phyloP scores from a whole-genome alignment of 2,797 vertebrate genomes.

The Mareca penelope region DNA sequence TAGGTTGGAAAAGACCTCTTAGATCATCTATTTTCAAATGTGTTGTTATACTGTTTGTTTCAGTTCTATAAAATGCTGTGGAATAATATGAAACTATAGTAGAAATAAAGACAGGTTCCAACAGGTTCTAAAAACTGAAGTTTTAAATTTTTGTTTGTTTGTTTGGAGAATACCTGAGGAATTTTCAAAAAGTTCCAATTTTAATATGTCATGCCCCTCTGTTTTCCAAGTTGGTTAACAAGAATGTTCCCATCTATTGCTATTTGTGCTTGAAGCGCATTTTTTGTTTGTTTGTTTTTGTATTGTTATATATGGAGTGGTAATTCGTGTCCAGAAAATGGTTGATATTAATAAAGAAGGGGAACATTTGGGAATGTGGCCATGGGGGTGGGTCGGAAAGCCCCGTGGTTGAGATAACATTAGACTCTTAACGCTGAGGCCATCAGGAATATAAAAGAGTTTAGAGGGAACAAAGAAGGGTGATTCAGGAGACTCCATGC shows the following conservation, averaged over 20 bases:
- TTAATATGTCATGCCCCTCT: not conserved
- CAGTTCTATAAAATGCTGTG: not conserved
- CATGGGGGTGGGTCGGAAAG: too few species aligned
- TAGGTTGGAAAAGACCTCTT: too few species aligned
- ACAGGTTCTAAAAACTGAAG: too few species aligned
- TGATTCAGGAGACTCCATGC: too few species aligned
- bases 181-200: not conserved
- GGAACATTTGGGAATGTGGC: too few species aligned
- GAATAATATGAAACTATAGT: not conserved
- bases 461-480: too few species aligned
- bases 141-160: not conserved
- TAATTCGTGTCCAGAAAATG: too few species aligned
- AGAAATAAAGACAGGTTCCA: not conserved
- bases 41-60: not conserved
- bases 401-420: too few species aligned
- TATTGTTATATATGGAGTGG: too few species aligned
- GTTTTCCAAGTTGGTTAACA: not conserved
- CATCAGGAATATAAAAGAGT: too few species aligned
- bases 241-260: not conserved
- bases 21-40: not conserved
- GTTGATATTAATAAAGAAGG: too few species aligned
- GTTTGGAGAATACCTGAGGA: not conserved
- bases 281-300: not conserved
- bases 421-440: too few species aligned
- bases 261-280: not conserved